phyloP scores from a whole-genome alignment of 2,797 vertebrate species.

The Esox masquinongy region DNA sequence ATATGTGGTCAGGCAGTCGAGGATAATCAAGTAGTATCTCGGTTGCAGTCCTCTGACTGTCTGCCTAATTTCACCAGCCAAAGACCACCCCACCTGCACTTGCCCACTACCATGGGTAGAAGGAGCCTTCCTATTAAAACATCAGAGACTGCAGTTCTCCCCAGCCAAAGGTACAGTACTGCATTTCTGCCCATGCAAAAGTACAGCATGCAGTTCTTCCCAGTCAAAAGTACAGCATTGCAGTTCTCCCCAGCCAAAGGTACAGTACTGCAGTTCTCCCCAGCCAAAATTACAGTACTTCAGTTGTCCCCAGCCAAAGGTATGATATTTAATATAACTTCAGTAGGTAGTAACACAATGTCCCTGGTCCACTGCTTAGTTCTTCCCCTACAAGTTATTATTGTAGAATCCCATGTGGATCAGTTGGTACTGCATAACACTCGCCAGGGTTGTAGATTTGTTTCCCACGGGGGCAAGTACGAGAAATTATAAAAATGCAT shows the following conservation, averaged over 20 bases:
- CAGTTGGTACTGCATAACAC: too few relatives aligned
- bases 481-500: too few relatives aligned
- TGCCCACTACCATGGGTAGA: slow-evolving; percentile 31
- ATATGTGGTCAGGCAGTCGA: background rate
- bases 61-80: slow-evolving; percentile 63
- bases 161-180: slow-evolving; percentile 50
- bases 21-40: background rate
- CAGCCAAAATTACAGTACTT: too few relatives aligned
- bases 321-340: background rate
- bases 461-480: too few relatives aligned
- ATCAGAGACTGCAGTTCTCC: background rate
- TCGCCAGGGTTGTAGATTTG: too few relatives aligned
- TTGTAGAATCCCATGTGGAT: too few relatives aligned
- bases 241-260: slow-evolving; percentile 41
- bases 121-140: slow-evolving; percentile 26
- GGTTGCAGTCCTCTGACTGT: slow-evolving; percentile 31
- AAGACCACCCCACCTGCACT: slow-evolving; percentile 56
- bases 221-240: too few relatives aligned
- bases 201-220: too few relatives aligned
- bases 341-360: background rate
- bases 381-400: background rate
- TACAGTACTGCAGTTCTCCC: slow-evolving; percentile 22
- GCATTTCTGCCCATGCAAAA: too few relatives aligned
- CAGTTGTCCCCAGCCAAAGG: too few relatives aligned
- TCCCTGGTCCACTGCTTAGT: background rate